phyloP scores from a whole-genome alignment of 2,113 vertebrate genomes.

The Benitochromis conjunctus region DNA sequence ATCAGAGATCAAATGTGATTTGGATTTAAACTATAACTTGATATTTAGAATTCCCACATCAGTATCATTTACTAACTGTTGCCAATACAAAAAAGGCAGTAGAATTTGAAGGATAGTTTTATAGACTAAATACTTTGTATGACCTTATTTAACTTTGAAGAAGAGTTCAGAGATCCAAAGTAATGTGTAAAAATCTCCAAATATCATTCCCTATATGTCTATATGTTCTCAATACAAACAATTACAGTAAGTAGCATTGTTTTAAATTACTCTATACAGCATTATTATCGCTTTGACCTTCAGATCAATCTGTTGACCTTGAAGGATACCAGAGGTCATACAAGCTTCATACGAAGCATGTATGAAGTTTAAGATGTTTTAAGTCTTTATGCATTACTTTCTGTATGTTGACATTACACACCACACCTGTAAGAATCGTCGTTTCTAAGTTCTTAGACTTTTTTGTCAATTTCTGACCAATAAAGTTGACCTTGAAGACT shows the following conservation, averaged over 20 bases:
- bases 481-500: neutral
- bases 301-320: neutral
- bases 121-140: neutral
- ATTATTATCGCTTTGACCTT: neutral
- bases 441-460: neutral
- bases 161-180: neutral
- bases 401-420: neutral
- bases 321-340: neutral
- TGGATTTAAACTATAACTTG: neutral
- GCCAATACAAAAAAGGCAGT: neutral
- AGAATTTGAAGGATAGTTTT: neutral
- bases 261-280: neutral
- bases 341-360: neutral
- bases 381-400: neutral
- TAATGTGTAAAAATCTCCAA: neutral
- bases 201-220: neutral
- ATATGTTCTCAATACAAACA: neutral
- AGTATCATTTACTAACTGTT: neutral
- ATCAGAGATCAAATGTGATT: neutral
- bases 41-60: neutral
- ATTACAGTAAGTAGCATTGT: neutral
- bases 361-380: neutral
- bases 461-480: neutral
- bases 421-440: neutral
- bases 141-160: neutral